Base-by-base conservation (phyloP, 2,888 invertebrate genomes). In the Hesperia comma region DNA sequence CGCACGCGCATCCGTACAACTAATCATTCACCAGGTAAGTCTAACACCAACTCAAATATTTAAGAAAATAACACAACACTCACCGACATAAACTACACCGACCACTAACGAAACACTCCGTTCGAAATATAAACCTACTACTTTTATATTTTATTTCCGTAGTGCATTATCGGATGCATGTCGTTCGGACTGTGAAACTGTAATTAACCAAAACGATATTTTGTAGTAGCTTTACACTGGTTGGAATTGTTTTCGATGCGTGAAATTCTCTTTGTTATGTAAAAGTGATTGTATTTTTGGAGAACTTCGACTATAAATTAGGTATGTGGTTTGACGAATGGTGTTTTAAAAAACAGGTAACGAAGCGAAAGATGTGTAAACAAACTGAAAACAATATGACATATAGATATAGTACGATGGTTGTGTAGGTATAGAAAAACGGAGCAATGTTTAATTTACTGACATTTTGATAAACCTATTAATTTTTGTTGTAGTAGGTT, bases 131-230 rank as follows among this genome's bases (percentile, higher is more conserved):
- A 10, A 19, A 8, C 19, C 15, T 14, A 54, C 12, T 32, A 26
- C 54, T 49, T 46, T 40, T 41, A 54, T 32, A 21, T 73, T 76
- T 79, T 81, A 83, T 80, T 82, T 83, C 71, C 58, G 77, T 79
- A 74, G 69, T 75, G 75, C 74, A 79, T 72, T 74, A 71, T 66
- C 70, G 69, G 71, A 70, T 81, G 82, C 80, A 79, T 75, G 77
- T 76, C 79, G 76, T 70, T 73, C 74, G 69, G 70, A 68, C 72
- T 73, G 72, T 74, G 76, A 73, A 82, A 74, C 78, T 80, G 83
- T 83, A 85, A 84, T 84, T 83, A 82, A 83, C 79, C 78, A 81
- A 83, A 83, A 81, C 78, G 83, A 81, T 76, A 83, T 82, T 84
- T 81, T 79, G 79, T 81, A 72, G 49, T 41, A 5, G 61, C 40